Evolutionary conservation across 1,140 invertebrate genomes (phyloP), one percentile per base, ranked within the genome.

Genomic region (Kradibia gibbosae): DNA sequence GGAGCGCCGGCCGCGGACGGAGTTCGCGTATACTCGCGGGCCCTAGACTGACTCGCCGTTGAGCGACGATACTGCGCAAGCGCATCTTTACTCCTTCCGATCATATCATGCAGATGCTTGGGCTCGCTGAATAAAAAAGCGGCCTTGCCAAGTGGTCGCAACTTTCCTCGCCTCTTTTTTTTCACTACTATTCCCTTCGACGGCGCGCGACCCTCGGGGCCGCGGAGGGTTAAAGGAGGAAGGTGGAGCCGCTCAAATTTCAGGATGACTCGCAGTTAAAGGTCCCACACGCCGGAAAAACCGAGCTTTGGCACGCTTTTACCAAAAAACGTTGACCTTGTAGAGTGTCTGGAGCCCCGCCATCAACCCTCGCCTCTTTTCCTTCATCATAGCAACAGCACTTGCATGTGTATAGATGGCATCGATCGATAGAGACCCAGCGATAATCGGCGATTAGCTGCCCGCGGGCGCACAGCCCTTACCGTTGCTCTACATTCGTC

Each of bases 301-400:
- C 50, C 50, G 22, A 53, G 10, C 50, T 53, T 20, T 11, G 3
- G 10, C 20, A 53, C 50, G 50, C 3, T 53, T 22, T 53, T 22
- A 36, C 3, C 17, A 17, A 71, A 71, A 71, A 71, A 71, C 39
- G 13, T 22, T 28, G 78, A 83, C 83, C 85, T 80, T 84, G 81
- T 28, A 62, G 8, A 13, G 22, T 22, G 22, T 17, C 50, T 53
- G 15, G 13, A n/a, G n/a, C n/a, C n/a, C n/a, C n/a, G n/a, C n/a
- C n/a, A n/a, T n/a, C n/a, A n/a, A n/a, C n/a, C n/a, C n/a, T n/a
- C n/a, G n/a, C n/a, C n/a, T n/a, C 31, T 34, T 3, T 34, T 39
- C 62, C 31, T 34, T 67, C 31, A 20, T 31, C 62, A 3, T 34
- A 31, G n/a, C 62, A 1, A 39, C 20, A 3, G 39, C 70, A 20